Evolutionary conservation across 2,113 vertebrate genomes (phyloP).

Genomic region (Mirounga angustirostris): DNA sequence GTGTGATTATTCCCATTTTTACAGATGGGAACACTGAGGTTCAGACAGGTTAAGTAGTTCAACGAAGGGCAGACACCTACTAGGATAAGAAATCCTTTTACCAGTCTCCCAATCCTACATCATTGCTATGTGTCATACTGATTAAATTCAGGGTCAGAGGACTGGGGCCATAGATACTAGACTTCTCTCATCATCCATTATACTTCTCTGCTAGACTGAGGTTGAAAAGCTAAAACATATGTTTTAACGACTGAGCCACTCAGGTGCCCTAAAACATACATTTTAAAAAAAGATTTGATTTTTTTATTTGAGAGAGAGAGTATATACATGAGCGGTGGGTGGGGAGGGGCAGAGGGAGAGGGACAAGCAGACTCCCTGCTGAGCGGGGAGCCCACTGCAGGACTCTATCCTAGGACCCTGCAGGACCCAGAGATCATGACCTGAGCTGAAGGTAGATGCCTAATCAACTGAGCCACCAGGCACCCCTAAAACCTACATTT

Average conservation of each 20-base stretch:
- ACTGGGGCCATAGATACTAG: background rate
- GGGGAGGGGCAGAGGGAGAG: too few relatives aligned
- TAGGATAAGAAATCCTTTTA: background rate
- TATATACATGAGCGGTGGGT: too few relatives aligned
- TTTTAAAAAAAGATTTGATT: too few relatives aligned
- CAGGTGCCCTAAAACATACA: too few relatives aligned
- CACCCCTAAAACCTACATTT: background rate
- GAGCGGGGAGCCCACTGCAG: too few relatives aligned
- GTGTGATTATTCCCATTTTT: background rate
- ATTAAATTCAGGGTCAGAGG: background rate
- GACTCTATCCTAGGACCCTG: too few relatives aligned
- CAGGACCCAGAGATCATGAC: too few relatives aligned
- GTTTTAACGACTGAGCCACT: background rate
- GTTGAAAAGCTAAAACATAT: background rate
- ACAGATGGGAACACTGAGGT: background rate
- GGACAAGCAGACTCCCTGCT: too few relatives aligned
- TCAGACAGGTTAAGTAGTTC: background rate
- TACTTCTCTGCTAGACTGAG: background rate
- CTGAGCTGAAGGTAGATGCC: too few relatives aligned
- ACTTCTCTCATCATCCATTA: background rate
- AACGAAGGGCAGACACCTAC: background rate
- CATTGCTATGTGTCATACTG: background rate
- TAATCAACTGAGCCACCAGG: too few relatives aligned
- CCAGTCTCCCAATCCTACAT: fast-evolving
- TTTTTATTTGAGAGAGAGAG: too few relatives aligned